phyloP scores from a whole-genome alignment of 2,888 invertebrate species.

The Drosophila yooni region DNA sequence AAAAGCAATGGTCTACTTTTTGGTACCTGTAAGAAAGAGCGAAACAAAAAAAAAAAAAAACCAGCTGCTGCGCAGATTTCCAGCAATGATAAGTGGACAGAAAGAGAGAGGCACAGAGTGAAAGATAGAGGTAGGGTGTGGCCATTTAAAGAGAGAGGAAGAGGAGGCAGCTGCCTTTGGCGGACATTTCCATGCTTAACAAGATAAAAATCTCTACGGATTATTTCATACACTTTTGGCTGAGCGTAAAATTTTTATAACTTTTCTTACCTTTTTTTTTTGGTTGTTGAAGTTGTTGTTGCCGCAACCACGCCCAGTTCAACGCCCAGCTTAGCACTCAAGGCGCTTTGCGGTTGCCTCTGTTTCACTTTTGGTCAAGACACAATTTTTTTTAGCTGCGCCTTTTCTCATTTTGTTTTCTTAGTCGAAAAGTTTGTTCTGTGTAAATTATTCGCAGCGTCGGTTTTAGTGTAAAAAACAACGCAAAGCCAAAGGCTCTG shows the following conservation, averaged over 20 bases:
- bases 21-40: constrained; percentile 39
- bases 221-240: constrained; percentile 74
- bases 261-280: constrained; percentile 63
- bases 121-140: constrained; percentile 10
- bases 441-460: constrained; percentile 77
- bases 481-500: constrained; percentile 61
- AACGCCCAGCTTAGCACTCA: constrained; percentile 65
- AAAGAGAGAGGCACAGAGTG: constrained; percentile 31
- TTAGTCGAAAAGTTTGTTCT: constrained; percentile 67
- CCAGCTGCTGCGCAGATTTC: constrained; percentile 63
- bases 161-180: constrained; percentile 36
- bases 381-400: constrained; percentile 32
- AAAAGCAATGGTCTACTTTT: constrained; percentile 18
- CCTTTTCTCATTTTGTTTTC: constrained; percentile 44
- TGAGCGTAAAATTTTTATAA: constrained; percentile 66
- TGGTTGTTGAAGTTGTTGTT: constrained; percentile 8
- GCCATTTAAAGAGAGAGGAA: not conserved
- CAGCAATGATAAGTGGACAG: constrained; percentile 45
- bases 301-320: constrained; percentile 58
- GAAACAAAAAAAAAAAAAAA: constrained; percentile 26
- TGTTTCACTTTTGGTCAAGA: constrained; percentile 71
- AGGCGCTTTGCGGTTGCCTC: constrained; percentile 69
- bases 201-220: constrained; percentile 79
- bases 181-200: constrained; percentile 77
- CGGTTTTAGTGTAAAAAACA: constrained; percentile 68